Base-by-base conservation (phyloP, 2,888 invertebrate genomes). In the Heteromurus nitidus region DNA sequence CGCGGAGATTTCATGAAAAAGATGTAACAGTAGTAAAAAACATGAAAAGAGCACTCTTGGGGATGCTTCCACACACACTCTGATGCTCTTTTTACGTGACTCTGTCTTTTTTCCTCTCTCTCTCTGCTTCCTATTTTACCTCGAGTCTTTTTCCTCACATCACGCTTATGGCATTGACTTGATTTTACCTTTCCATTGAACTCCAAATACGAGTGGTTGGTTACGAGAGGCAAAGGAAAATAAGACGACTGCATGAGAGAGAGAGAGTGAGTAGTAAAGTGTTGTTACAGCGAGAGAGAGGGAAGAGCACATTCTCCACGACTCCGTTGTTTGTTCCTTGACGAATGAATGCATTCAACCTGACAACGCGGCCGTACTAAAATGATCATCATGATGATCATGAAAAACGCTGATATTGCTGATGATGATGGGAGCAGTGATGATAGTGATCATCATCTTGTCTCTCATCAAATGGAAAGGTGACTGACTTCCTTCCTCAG, bases 391-490 rank as follows among this genome's bases (percentile, higher is more conserved):
- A 67, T 67, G 67, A 67, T 65, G 55, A 67, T 67, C 58, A 16
- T 58, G 67, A 67, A 62, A n/a, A 64, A 30, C 18, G 73, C 22
- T 50, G 69, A 58, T 58, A 70, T 70, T 64, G 64, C 47, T 47
- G 62, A 50, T 77, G 77, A 68, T 76, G 74, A 75, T 67, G 58
- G 55, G 28, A 53, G 60, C 30, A 62, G 26, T 69, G 77, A 77
- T 69, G 77, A 77, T 77, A 36, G 42, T 69, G 28, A 62, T 77
- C 36, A 68, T 77, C 69, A 36, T 77, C 75, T 47, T 22, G 58
- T 68, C 67, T 77, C 77, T 77, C 77, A 77, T 77, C 77, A 77
- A 69, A 77, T 65, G 77, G 68, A 77, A 77, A 77, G 77, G 77
- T 77, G 77, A 77, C 69, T 77, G 77, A 77, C 77, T 77, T 77